A percentile compares a stretch with the other conserved stretches of the same genome.
These are phyloP conservation scores for Cerceris rybyensis DNA, from an alignment of 2,888 invertebrate species.

Conservation along the genomic window DNA sequence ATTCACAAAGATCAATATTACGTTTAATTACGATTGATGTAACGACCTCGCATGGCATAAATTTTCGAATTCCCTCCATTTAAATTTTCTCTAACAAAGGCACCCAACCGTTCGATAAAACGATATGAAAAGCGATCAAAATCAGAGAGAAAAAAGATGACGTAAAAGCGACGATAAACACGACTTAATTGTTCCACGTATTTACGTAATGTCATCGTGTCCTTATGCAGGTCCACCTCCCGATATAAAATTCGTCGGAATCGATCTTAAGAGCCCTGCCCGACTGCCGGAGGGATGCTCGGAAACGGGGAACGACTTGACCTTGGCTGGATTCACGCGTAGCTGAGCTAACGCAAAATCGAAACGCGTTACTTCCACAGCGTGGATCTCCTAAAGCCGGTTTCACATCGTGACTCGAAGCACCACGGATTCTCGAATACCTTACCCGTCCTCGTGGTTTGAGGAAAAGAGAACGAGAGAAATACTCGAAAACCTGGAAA, in stretches of 20 bases:
- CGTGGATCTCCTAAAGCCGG: slow-evolving; percentile 81
- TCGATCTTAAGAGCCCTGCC: slow-evolving; percentile 68
- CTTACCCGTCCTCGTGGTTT: not conserved
- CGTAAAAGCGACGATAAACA: not conserved
- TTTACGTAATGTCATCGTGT: slow-evolving; percentile 49
- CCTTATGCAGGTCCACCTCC: slow-evolving; percentile 54
- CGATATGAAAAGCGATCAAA: too few relatives aligned
- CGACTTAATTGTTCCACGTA: slow-evolving; percentile 39
- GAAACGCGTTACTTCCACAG: slow-evolving; percentile 82
- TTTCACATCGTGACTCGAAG: slow-evolving; percentile 74
- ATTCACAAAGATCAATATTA: too few relatives aligned
- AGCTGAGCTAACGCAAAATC: slow-evolving; percentile 82
- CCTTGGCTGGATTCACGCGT: slow-evolving; percentile 82
- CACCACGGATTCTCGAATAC: slow-evolving; percentile 34
- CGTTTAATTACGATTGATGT: too few relatives aligned
- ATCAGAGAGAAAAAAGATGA: too few relatives aligned
- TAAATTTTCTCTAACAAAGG: too few relatives aligned
- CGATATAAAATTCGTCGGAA: slow-evolving; percentile 68
- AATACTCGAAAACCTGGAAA: not conserved
- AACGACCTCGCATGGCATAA: too few relatives aligned
- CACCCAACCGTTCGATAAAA: too few relatives aligned
- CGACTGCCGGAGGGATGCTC: slow-evolving; percentile 72
- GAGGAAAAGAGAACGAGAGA: not conserved
- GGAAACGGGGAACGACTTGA: slow-evolving; percentile 80
- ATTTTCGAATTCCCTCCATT: too few relatives aligned